Base-by-base conservation (phyloP, 2,888 invertebrate species). In the Cinara cedri region DNA sequence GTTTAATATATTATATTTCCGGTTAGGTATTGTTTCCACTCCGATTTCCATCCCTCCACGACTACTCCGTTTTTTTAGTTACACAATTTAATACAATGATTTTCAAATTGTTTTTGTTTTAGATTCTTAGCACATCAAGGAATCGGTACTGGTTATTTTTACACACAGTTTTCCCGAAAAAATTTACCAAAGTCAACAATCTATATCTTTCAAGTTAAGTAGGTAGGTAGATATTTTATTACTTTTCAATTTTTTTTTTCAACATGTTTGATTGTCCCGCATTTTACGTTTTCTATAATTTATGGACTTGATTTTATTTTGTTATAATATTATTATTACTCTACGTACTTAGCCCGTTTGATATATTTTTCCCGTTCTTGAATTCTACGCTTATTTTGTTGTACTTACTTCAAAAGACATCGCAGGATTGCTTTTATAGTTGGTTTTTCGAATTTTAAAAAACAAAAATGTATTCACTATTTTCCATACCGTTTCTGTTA, bases 321-420 rank as follows among this genome's bases (percentile, higher is more conserved):
- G n/a, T n/a, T n/a, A n/a, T n/a, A n/a, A n/a, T 60, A 60, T 26
- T 3, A 26, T 26, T 26, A 60, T 34, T 60, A n/a, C n/a, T 60
- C 44, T 21, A 21, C 26, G n/a, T 10, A 51, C 26, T 68, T 51
- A n/a, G n/a, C n/a, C 21, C 34, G 24, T 66, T 26, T 49, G 10
- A 49, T 49, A 11, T 66, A 26, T 49, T 66, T 49, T 66, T 49
- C 16, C 49, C n/a, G n/a, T n/a, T n/a, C n/a, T n/a, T n/a, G n/a
- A n/a, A n/a, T n/a, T n/a, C n/a, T n/a, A n/a, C n/a, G n/a, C n/a
- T n/a, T n/a, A n/a, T n/a, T n/a, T n/a, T n/a, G n/a, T n/a, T n/a
- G 8, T 11, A 4, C 3, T 1, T 51, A 51, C 51, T 51, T 51
- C 68, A 68, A 68, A 34, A 68, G 51, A 6, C 1, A 26, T 16